Conservation (phyloP, 92 coral and sea anemone species). For the Porites evermanni region DNA sequence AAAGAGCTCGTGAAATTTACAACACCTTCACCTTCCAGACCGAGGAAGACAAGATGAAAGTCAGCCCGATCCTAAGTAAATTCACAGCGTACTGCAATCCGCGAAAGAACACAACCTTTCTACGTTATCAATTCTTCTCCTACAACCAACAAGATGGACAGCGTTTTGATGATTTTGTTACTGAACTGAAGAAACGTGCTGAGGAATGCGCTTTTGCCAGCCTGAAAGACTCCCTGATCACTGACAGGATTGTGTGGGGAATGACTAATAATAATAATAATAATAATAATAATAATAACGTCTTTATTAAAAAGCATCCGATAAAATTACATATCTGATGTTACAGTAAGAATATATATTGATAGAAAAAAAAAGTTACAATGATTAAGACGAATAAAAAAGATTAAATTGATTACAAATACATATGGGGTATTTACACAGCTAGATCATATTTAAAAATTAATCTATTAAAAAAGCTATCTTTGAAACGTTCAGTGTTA, state of each 20-base stretch:
- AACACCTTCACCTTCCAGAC: slow-evolving; percentile 45
- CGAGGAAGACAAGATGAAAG: slow-evolving; percentile 15
- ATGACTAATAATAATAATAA: too few species aligned
- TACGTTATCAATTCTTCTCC: slow-evolving; percentile 57
- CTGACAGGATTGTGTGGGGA: slow-evolving; percentile 60
- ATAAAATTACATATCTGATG: too few species aligned
- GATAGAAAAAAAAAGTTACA: too few species aligned
- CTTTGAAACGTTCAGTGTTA: too few species aligned
- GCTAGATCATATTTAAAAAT: too few species aligned
- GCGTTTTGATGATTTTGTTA: slow-evolving; percentile 50
- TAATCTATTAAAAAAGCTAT: too few species aligned
- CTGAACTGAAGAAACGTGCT: slow-evolving; percentile 47
- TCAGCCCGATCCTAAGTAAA: slow-evolving; percentile 30
- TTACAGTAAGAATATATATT: too few species aligned
- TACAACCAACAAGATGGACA: slow-evolving; percentile 50
- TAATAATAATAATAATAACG: too few species aligned
- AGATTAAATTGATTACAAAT: too few species aligned
- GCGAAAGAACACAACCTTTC: slow-evolving; percentile 49
- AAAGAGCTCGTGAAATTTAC: slow-evolving; percentile 51
- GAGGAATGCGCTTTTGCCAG: slow-evolving; percentile 52
- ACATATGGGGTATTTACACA: too few species aligned
- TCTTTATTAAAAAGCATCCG: too few species aligned
- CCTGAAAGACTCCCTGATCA: slow-evolving; percentile 53
- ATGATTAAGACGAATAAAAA: too few species aligned
- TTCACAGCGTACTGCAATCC: slow-evolving; percentile 66